These are phyloP conservation scores for Lineus longissimus DNA, from an alignment of 1,140 invertebrate genomes.

Conservation along the genomic window DNA sequence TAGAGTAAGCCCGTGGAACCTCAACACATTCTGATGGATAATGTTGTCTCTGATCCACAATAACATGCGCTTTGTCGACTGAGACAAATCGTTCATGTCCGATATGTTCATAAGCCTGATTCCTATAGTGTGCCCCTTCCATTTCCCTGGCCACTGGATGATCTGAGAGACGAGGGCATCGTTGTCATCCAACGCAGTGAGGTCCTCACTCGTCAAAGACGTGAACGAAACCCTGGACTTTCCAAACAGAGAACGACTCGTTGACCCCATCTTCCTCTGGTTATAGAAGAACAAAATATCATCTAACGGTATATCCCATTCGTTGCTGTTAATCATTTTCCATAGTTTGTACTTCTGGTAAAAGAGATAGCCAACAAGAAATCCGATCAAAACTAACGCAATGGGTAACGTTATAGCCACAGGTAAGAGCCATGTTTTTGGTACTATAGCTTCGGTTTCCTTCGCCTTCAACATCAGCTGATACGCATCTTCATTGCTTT, in stretches of 20 bases:
- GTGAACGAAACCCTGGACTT: constrained; percentile 23
- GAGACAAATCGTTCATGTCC: constrained; percentile 12
- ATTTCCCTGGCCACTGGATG: constrained; percentile 40
- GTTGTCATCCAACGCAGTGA: constrained; percentile 12
- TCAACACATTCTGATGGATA: constrained; percentile 29
- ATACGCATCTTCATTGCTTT: constrained; percentile 22
- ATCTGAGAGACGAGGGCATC: constrained; percentile 17
- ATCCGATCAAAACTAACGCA: constrained; percentile 5
- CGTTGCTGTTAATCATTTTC: constrained; percentile 29
- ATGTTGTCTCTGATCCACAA: constrained; percentile 34
- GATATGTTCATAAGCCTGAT: constrained; percentile 23
- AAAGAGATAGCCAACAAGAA: constrained; percentile 16
- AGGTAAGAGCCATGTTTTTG: constrained; percentile 25
- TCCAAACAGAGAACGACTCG: constrained; percentile 10
- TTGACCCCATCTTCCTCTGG: constrained; percentile 10
- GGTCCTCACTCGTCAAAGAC: constrained; percentile 22
- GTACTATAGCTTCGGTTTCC: constrained; percentile 16
- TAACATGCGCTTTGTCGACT: constrained; percentile 23
- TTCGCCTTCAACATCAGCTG: constrained; percentile 22
- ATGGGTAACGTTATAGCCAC: constrained; percentile 19
- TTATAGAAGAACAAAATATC: constrained; percentile 37
- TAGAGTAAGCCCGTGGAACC: constrained; percentile 35
- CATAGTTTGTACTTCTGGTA: constrained; percentile 17
- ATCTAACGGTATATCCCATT: constrained; percentile 37
- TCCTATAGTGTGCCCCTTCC: constrained; percentile 22